phyloP scores from a whole-genome alignment of 1,140 invertebrate species.

The Aricia agestis region DNA sequence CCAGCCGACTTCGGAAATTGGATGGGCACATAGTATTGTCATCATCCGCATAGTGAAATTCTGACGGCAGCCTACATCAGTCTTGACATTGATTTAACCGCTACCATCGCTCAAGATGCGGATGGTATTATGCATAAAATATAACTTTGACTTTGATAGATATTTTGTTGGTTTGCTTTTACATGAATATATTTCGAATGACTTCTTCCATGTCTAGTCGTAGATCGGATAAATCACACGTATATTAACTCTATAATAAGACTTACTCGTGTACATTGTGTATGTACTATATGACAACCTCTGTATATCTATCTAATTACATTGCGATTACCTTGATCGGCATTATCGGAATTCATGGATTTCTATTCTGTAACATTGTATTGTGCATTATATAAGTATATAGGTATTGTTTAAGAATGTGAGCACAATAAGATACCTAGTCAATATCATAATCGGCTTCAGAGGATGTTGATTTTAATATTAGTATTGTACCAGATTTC shows the following conservation, averaged over 20 bases:
- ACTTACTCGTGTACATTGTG: background rate
- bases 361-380: background rate
- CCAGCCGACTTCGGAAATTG: slow-evolving; percentile 2
- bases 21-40: background rate
- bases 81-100: background rate
- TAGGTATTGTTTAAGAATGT: background rate
- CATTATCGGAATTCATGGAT: slow-evolving; percentile 1
- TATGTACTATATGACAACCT: no score
- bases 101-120: background rate
- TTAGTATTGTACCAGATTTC: background rate
- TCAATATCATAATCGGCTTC: no score
- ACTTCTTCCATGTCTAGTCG: no score
- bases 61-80: background rate
- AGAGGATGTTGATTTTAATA: background rate
- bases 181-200: background rate
- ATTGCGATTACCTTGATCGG: background rate
- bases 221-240: no score
- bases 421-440: no score
- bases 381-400: background rate
- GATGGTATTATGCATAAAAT: background rate
- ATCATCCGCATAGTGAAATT: background rate
- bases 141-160: background rate
- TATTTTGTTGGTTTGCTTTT: background rate
- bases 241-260: no score
- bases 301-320: background rate